Percentiles rank a stretch among this genome's conserved stretches.
These are phyloP conservation scores for Danaus chrysippus DNA, from an alignment of 2,888 invertebrate genomes.

Conservation along the genomic window DNA sequence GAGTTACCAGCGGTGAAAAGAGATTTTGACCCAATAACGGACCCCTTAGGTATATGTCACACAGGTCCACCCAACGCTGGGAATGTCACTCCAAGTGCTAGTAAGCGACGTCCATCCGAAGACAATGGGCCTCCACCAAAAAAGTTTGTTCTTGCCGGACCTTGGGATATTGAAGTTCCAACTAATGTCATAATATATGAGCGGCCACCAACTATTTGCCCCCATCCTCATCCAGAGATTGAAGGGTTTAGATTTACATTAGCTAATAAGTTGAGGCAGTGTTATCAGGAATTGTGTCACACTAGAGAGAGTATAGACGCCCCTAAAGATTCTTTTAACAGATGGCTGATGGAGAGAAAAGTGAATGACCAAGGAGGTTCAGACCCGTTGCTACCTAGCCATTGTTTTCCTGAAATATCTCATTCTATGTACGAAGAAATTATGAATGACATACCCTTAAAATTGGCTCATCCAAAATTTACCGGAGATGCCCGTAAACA, in stretches of 20 bases:
- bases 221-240: slow-evolving; percentile 96
- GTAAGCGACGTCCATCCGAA: slow-evolving; percentile 88
- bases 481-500: slow-evolving; percentile 97
- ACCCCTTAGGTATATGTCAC: slow-evolving; percentile 90
- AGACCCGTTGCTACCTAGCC: slow-evolving; percentile 94
- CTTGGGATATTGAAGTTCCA: slow-evolving; percentile 96
- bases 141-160: slow-evolving; percentile 92
- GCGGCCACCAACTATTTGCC: slow-evolving; percentile 88
- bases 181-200: slow-evolving; percentile 95
- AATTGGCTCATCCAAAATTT: slow-evolving; percentile 96
- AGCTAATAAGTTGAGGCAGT: slow-evolving; percentile 90
- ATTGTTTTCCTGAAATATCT: slow-evolving; percentile 95
- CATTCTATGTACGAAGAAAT: slow-evolving; percentile 97
- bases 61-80: slow-evolving; percentile 66
- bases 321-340: slow-evolving; percentile 96
- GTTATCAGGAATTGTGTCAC: slow-evolving; percentile 96
- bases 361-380: slow-evolving; percentile 91
- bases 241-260: slow-evolving; percentile 92
- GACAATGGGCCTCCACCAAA: slow-evolving; percentile 89
- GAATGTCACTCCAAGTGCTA: slow-evolving; percentile 76
- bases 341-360: slow-evolving; percentile 97
- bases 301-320: slow-evolving; percentile 96
- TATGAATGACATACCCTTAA: slow-evolving; percentile 98
- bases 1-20: slow-evolving; percentile 92
- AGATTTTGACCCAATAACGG: slow-evolving; percentile 94